phyloP scores from a whole-genome alignment of 2,797 vertebrate genomes.

The Pangasius mekongensis region DNA sequence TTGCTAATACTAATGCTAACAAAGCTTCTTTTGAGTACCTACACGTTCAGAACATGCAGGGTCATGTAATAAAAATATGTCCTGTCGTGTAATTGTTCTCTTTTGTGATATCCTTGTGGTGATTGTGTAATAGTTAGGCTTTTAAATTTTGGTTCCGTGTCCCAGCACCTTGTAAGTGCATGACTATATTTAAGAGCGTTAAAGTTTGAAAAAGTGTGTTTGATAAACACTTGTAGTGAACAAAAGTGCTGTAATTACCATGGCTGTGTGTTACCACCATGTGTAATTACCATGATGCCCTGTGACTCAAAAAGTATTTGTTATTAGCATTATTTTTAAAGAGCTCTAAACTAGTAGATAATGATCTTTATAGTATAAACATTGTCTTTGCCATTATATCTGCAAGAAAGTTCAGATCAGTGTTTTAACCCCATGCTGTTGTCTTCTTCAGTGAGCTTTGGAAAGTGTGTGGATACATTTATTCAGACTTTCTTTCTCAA shows the following conservation, averaged over 20 bases:
- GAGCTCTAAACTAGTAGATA: not conserved
- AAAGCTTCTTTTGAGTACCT: not conserved
- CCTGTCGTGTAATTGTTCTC: not conserved
- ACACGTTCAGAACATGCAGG: not conserved
- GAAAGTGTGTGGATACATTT: conserved; percentile 22
- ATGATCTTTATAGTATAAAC: not conserved
- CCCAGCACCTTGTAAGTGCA: not conserved
- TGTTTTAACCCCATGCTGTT: conserved; percentile 27
- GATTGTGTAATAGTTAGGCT: not conserved
- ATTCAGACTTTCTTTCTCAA: not conserved
- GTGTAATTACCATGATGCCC: not conserved
- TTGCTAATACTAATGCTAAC: not conserved
- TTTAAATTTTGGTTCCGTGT: not conserved
- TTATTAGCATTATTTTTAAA: not conserved
- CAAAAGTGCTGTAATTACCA: not conserved
- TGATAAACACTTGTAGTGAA: not conserved
- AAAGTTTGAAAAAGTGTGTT: not conserved
- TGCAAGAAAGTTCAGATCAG: not conserved
- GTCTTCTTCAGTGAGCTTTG: conserved; percentile 37
- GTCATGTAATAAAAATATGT: conserved; percentile 1
- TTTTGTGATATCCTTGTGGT: conserved; percentile 2
- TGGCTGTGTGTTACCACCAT: not conserved
- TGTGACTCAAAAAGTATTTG: not conserved
- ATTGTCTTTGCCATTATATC: not conserved
- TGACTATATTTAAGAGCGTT: not conserved